Evolutionary conservation across 2,888 invertebrate genomes (phyloP).

Genomic region (Horisme vitalbata): DNA sequence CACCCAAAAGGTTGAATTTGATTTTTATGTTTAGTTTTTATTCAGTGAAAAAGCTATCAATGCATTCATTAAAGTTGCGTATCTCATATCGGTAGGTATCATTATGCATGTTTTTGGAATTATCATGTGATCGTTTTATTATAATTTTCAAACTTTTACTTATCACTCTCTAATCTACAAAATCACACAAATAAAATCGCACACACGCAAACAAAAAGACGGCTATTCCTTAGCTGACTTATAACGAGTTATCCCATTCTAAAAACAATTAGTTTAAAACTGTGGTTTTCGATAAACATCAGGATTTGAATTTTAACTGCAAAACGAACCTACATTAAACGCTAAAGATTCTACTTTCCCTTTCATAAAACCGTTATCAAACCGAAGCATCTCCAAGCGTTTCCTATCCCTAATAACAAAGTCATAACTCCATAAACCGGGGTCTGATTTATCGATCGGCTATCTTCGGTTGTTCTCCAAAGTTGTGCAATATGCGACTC

Average conservation of each 20-base stretch:
- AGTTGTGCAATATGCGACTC: constrained; percentile 72
- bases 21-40: too few relatives aligned
- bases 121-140: too few relatives aligned
- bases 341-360: background rate
- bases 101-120: too few relatives aligned
- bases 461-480: constrained; percentile 45
- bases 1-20: too few relatives aligned
- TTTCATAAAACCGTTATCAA: constrained; percentile 21
- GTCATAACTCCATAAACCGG: constrained; percentile 46
- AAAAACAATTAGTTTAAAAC: too few relatives aligned
- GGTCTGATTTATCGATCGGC: constrained; percentile 59
- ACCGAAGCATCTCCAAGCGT: constrained; percentile 28
- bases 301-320: background rate
- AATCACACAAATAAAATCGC: constrained; percentile 31
- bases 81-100: too few relatives aligned
- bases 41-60: too few relatives aligned
- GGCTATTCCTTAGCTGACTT: background rate
- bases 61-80: too few relatives aligned
- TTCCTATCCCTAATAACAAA: constrained; percentile 40
- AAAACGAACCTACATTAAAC: too few relatives aligned
- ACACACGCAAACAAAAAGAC: constrained; percentile 12
- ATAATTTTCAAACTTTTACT: background rate
- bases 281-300: too few relatives aligned
- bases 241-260: too few relatives aligned
- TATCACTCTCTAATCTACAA: constrained; percentile 25